These are phyloP conservation scores for Polyommatus iphigenia DNA, from an alignment of 2,888 invertebrate genomes.

Conservation along the genomic window DNA sequence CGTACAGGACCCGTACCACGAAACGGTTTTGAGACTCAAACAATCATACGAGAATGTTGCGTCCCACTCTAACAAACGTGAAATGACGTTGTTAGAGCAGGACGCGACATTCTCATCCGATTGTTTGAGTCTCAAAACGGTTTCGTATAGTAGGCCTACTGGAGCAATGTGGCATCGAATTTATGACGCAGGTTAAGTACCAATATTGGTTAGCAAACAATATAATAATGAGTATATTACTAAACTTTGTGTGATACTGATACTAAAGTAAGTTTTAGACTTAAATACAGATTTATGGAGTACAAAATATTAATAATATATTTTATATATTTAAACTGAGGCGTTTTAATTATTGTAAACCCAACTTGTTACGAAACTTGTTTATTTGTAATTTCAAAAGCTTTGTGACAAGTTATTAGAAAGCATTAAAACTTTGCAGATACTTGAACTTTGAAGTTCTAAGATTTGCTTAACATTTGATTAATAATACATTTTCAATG, in stretches of 20 bases:
- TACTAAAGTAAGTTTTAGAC: not conserved
- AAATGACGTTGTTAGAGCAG: too few species aligned
- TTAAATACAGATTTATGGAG: not conserved
- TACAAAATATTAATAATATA: slow-evolving; percentile 6
- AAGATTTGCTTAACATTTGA: not conserved
- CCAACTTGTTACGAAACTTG: not conserved
- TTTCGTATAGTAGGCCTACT: too few species aligned
- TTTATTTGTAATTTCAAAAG: not conserved
- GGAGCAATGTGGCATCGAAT: too few species aligned
- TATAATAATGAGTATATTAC: too few species aligned
- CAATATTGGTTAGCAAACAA: too few species aligned
- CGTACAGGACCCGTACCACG: too few species aligned
- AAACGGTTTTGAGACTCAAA: too few species aligned
- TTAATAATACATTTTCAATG: not conserved
- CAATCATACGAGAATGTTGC: too few species aligned
- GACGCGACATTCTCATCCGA: too few species aligned
- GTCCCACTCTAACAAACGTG: too few species aligned
- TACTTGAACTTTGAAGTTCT: not conserved
- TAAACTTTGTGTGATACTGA: not conserved
- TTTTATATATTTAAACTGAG: not conserved
- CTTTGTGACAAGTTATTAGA: not conserved
- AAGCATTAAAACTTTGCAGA: not conserved
- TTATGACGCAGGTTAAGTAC: too few species aligned
- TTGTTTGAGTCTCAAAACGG: too few species aligned
- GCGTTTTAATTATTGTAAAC: not conserved